Evolutionary conservation across 2,888 invertebrate genomes (phyloP).

Genomic region (Phanerotoma sp.): DNA sequence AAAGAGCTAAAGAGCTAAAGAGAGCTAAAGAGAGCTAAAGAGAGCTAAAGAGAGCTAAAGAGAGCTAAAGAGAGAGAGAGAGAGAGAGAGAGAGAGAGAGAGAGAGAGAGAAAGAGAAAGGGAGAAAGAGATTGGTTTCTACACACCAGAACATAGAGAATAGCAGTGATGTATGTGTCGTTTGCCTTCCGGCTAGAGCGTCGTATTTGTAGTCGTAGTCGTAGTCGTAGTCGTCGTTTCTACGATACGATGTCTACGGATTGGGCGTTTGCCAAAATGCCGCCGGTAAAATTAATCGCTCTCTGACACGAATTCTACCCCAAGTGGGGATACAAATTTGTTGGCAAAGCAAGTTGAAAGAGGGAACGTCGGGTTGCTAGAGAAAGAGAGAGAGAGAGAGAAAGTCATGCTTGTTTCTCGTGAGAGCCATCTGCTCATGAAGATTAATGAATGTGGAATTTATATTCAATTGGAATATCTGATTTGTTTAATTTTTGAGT

Average conservation of each 20-base stretch:
- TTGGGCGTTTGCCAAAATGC: conserved; percentile 47
- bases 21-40: too few species aligned
- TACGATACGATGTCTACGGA: conserved; percentile 29
- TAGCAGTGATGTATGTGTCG: conserved; percentile 5
- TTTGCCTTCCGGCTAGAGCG: conserved; percentile 15
- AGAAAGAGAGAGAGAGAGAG: too few species aligned
- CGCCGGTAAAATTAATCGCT: conserved; percentile 52
- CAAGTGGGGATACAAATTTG: conserved; percentile 51
- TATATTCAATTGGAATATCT: conserved; percentile 8
- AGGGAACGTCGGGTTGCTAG: too few species aligned
- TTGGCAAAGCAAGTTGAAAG: conserved; percentile 35
- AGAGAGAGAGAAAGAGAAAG: conserved; percentile 9
- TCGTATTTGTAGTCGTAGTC: conserved; percentile 31
- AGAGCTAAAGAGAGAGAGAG: conserved; percentile 11
- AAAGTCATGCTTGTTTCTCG: conserved; percentile 1
- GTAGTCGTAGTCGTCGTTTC: too few species aligned
- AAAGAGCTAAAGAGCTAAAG: too few species aligned
- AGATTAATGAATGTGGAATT: conserved; percentile 18
- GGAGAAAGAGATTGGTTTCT: conserved; percentile 2
- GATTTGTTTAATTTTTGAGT: too few species aligned
- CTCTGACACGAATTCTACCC: conserved; percentile 51
- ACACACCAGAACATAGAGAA: conserved; percentile 5
- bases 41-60: neutral
- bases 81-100: conserved; percentile 6
- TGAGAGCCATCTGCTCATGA: conserved; percentile 5